Percentiles rank a stretch among this genome's conserved stretches.
Evolutionary conservation across 2,888 invertebrate genomes (phyloP).

Genomic region (Shargacucullia verbasci): DNA sequence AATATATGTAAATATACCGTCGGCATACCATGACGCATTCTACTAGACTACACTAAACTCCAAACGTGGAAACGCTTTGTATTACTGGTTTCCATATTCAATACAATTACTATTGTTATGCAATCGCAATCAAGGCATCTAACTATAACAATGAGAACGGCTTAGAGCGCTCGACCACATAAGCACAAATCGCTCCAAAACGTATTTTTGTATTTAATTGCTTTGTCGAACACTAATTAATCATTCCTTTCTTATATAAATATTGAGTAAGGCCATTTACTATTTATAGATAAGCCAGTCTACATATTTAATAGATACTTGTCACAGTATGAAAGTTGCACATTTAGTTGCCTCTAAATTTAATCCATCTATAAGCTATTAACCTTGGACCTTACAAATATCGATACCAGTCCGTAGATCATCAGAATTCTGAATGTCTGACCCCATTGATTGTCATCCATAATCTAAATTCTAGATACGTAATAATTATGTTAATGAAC

Average conservation of each 20-base stretch:
- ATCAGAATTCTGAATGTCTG: no score
- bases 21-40: constrained; percentile 8
- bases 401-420: no score
- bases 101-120: constrained; percentile 48
- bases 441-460: no score
- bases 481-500: constrained; percentile 7
- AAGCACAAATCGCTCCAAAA: constrained; percentile 41
- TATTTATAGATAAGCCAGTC: not conserved
- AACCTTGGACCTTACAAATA: not conserved
- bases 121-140: constrained; percentile 37
- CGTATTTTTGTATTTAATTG: constrained; percentile 39
- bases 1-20: not conserved
- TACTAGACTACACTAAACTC: constrained; percentile 4
- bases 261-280: constrained; percentile 10
- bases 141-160: constrained; percentile 45
- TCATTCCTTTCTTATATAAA: constrained; percentile 3
- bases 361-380: no score
- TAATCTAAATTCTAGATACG: not conserved
- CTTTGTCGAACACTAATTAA: constrained; percentile 47
- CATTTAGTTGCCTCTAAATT: not conserved
- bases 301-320: constrained; percentile 4
- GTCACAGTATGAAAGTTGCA: constrained; percentile 1
- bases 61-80: constrained; percentile 49
- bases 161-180: constrained; percentile 55
- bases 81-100: constrained; percentile 45